Evolutionary conservation across 2,797 vertebrate genomes (phyloP).

Genomic region (Alfaro cultratus): DNA sequence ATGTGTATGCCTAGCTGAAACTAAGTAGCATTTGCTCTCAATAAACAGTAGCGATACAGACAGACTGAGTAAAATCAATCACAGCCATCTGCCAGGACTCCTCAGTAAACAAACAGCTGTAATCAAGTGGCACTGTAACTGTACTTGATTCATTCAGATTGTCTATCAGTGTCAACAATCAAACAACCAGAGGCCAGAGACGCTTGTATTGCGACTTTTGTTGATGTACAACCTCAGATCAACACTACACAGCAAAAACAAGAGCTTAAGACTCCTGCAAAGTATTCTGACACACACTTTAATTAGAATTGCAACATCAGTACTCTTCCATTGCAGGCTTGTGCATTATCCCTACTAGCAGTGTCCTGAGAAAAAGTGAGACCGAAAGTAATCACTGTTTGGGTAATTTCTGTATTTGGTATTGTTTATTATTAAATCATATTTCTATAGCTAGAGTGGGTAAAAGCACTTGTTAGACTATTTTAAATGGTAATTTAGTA

Average conservation of each 20-base stretch:
- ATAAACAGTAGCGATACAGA: conserved; percentile 8
- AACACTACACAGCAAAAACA: conserved; percentile 40
- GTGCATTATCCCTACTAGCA: no score
- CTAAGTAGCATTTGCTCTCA: conserved; percentile 13
- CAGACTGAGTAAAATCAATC: neutral
- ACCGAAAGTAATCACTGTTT: neutral
- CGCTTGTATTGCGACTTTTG: conserved; percentile 6
- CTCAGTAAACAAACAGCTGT: conserved; percentile 18
- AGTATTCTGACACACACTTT: conserved; percentile 8
- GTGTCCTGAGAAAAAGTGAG: neutral
- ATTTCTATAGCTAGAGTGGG: neutral
- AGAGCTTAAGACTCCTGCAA: conserved; percentile 12
- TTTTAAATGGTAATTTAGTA: neutral
- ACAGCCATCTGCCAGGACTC: neutral
- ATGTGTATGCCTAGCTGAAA: conserved; percentile 19
- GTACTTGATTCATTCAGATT: conserved; percentile 3
- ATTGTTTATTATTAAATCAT: neutral
- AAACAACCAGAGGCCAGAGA: conserved; percentile 29
- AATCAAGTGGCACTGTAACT: conserved; percentile 29
- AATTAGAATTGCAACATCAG: no score
- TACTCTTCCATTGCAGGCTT: no score
- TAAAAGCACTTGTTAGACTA: neutral
- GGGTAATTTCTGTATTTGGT: neutral
- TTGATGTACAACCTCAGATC: conserved; percentile 29
- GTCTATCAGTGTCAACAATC: conserved; percentile 36